Evolutionary conservation across 1,140 invertebrate species (phyloP).

Genomic region (Eumeta japonica): DNA sequence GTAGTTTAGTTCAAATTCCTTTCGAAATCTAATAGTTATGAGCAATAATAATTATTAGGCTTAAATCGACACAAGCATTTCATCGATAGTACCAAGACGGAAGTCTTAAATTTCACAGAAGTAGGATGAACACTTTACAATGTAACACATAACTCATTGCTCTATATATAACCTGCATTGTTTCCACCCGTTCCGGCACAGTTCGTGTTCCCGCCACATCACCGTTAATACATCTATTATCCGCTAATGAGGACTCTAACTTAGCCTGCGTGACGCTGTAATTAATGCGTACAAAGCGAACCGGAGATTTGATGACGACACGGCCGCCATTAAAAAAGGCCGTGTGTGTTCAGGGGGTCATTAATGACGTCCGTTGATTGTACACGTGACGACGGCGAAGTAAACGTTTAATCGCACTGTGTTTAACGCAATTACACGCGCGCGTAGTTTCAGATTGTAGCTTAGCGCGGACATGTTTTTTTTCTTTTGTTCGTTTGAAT

Average conservation of each 20-base stretch:
- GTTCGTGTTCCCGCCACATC: constrained; percentile 34
- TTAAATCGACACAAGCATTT: too few species aligned
- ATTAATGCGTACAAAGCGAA: constrained; percentile 23
- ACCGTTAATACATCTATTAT: constrained; percentile 40
- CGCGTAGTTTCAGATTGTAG: constrained; percentile 42
- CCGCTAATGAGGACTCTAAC: constrained; percentile 37
- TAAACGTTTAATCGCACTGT: constrained; percentile 22
- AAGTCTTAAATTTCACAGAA: too few species aligned
- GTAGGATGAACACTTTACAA: too few species aligned
- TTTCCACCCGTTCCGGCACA: too few species aligned
- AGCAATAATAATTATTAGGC: too few species aligned
- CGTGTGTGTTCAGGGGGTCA: constrained; percentile 13
- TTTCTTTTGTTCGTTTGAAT: too few species aligned
- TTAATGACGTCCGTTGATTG: constrained; percentile 26
- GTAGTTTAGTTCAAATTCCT: too few species aligned
- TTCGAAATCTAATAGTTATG: too few species aligned
- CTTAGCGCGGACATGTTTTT: neutral
- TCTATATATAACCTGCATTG: too few species aligned
- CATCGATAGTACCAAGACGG: too few species aligned
- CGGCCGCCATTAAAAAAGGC: constrained; percentile 4
- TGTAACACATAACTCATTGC: too few species aligned
- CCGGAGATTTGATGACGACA: neutral
- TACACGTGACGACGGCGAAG: constrained; percentile 23
- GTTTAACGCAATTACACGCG: constrained; percentile 49
- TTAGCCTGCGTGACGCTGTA: constrained; percentile 26